Percentiles rank a stretch among this genome's conserved stretches.
Evolutionary conservation across 2,797 vertebrate genomes (phyloP).

Genomic region (Dermochelys coriacea): DNA sequence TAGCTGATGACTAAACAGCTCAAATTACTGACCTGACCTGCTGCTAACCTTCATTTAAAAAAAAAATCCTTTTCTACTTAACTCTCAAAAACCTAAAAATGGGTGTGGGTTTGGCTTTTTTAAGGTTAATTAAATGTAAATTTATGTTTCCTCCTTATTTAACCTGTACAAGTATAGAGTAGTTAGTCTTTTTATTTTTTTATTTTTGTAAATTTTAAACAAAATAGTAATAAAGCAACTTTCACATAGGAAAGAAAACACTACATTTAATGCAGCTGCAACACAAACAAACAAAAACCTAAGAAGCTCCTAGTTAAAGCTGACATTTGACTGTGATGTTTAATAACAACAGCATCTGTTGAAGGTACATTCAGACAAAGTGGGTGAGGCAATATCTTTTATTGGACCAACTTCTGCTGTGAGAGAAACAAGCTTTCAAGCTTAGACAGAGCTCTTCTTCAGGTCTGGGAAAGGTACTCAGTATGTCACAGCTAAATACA

Average conservation of each 20-base stretch:
- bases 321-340: conserved; percentile 38
- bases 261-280: not conserved
- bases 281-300: conserved; percentile 36
- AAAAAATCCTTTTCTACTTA: conserved; percentile 59
- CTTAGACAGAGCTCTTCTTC: not conserved
- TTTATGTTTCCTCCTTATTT: conserved; percentile 49
- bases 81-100: conserved; percentile 62
- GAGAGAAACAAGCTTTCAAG: not conserved
- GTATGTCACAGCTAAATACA: not conserved
- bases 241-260: conserved; percentile 61
- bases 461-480: not conserved
- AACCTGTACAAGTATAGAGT: conserved; percentile 42
- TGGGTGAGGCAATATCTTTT: not conserved
- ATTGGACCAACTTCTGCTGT: not conserved
- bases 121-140: conserved; percentile 71
- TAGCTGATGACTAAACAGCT: conserved; percentile 75
- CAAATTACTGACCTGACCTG: conserved; percentile 77
- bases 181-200: conserved; percentile 50
- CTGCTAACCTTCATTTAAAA: conserved; percentile 67
- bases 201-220: conserved; percentile 53
- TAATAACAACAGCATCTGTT: conserved; percentile 16
- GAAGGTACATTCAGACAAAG: not conserved
- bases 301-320: not conserved
- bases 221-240: conserved; percentile 68
- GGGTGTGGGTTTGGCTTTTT: conserved; percentile 33